Conservation (phyloP, 2,888 invertebrate species). For the Drosophila atripex region DNA sequence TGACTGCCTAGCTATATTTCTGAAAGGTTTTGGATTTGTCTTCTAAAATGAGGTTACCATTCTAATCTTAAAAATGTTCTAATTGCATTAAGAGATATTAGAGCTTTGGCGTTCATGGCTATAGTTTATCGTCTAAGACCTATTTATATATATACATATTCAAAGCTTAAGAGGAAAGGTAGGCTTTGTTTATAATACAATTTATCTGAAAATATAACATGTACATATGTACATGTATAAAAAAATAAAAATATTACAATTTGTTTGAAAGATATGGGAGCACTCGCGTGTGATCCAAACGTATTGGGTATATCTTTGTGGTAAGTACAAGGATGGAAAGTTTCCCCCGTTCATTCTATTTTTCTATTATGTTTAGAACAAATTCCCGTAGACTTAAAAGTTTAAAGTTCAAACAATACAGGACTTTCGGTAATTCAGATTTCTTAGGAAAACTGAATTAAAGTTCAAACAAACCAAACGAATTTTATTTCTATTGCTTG, state of each 20-base stretch:
- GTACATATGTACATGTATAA: too few relatives aligned
- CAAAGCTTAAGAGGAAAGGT: neutral
- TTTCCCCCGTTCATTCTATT: neutral
- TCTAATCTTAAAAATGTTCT: neutral
- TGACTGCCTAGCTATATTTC: too few relatives aligned
- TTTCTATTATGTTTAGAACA: too few relatives aligned
- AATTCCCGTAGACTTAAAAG: too few relatives aligned
- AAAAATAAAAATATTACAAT: too few relatives aligned
- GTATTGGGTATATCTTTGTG: neutral
- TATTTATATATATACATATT: neutral
- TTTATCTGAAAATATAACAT: constrained; percentile 3
- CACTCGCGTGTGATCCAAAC: neutral
- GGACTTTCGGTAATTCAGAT: too few relatives aligned
- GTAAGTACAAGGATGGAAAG: constrained; percentile 8
- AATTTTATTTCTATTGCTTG: too few relatives aligned
- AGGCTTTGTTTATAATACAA: constrained; percentile 1
- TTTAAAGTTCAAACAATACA: too few relatives aligned
- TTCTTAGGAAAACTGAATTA: too few relatives aligned
- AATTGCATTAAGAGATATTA: neutral
- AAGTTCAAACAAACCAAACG: too few relatives aligned
- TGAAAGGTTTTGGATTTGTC: neutral
- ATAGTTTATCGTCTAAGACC: neutral
- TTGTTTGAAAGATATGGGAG: constrained; percentile 11
- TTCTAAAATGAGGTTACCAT: neutral
- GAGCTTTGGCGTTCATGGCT: neutral